Evolutionary conservation across 2,797 vertebrate genomes (phyloP).

Genomic region (Channallabes apus): DNA sequence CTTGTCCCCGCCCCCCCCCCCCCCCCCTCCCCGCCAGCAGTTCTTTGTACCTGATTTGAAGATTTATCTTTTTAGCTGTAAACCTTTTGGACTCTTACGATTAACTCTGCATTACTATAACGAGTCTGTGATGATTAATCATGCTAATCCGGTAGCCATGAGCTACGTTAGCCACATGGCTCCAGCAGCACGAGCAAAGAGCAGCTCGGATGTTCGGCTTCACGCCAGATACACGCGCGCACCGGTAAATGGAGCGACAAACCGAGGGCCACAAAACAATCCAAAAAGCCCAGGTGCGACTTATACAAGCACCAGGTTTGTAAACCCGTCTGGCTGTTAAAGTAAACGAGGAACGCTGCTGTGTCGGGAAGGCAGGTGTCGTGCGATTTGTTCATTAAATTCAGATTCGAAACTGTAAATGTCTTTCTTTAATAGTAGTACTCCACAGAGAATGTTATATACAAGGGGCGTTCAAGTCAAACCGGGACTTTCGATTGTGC

Average conservation of each 20-base stretch:
- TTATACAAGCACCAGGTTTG: constrained; percentile 15
- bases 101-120: neutral
- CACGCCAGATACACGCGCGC: neutral
- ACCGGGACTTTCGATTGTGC: too few relatives aligned
- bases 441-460: too few relatives aligned
- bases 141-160: neutral
- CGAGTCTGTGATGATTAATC: neutral
- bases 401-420: neutral
- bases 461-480: too few relatives aligned
- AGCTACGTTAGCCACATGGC: neutral
- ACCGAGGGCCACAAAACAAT: constrained; percentile 16
- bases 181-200: neutral
- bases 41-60: neutral
- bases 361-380: constrained; percentile 30
- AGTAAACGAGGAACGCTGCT: constrained; percentile 23
- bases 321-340: constrained; percentile 14
- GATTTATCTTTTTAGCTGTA: neutral
- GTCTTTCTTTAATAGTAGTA: too few relatives aligned
- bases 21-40: too few relatives aligned
- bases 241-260: constrained; percentile 16
- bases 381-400: neutral
- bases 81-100: neutral
- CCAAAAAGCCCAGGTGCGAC: constrained; percentile 12
- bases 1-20: neutral
- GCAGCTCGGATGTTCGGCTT: neutral